phyloP scores from a whole-genome alignment of 2,888 invertebrate genomes.

The Melinopterus prodromus region DNA sequence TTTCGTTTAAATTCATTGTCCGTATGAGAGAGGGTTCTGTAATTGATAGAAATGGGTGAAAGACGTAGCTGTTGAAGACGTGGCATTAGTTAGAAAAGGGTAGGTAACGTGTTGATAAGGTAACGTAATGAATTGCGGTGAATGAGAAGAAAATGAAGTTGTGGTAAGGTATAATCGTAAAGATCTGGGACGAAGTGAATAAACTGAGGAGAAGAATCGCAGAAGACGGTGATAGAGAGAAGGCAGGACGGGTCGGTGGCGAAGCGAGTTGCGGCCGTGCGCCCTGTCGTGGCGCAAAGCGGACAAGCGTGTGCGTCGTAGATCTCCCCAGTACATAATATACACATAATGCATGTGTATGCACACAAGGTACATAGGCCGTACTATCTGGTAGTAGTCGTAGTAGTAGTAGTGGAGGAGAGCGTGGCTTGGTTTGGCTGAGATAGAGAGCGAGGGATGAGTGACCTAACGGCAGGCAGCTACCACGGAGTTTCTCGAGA shows the following conservation, averaged over 20 bases:
- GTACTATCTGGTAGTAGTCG: not conserved
- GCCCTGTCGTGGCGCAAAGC: slow-evolving; percentile 4
- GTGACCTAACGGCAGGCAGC: slow-evolving; percentile 18
- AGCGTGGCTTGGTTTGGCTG: not conserved
- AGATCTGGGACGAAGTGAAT: not conserved
- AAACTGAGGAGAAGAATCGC: not conserved
- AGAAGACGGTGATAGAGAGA: not conserved
- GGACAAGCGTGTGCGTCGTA: not conserved
- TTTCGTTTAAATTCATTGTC: no score
- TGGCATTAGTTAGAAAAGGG: not conserved
- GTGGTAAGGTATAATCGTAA: not conserved
- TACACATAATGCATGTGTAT: slow-evolving; percentile 4
- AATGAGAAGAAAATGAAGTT: not conserved
- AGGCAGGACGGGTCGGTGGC: not conserved
- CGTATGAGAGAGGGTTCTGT: not conserved
- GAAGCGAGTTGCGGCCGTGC: not conserved
- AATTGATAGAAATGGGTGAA: not conserved
- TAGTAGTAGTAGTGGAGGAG: slow-evolving; percentile 4
- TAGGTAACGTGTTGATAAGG: not conserved
- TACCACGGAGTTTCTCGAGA: slow-evolving; percentile 22
- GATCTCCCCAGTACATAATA: not conserved
- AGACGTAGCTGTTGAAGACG: not conserved
- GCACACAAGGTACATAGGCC: slow-evolving; percentile 4
- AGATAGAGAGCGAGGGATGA: slow-evolving; percentile 14
- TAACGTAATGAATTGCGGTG: not conserved